A percentile compares a stretch with the other conserved stretches of the same genome.
phyloP scores from a whole-genome alignment of 2,113 vertebrate species.

The Paratilapia polleni region DNA sequence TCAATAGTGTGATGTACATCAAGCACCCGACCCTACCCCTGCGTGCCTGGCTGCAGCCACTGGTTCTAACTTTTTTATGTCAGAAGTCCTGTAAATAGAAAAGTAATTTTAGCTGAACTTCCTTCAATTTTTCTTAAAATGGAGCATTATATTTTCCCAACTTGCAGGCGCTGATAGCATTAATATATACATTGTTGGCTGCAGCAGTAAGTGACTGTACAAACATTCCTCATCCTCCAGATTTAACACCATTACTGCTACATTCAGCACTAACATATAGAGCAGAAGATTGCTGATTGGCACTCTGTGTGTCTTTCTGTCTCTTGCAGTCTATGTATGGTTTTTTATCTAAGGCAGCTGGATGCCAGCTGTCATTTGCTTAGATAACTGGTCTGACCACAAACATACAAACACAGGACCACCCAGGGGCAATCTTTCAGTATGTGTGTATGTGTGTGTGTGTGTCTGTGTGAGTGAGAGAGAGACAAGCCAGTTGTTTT shows the following conservation, averaged over 20 bases:
- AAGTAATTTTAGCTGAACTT: not conserved
- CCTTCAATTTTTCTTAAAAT: not conserved
- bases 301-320: not conserved
- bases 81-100: too few species aligned
- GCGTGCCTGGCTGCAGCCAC: not conserved
- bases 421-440: constrained; percentile 36
- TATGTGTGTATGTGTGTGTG: constrained; percentile 4
- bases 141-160: rapidly evolving
- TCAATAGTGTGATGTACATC: not conserved
- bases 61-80: not conserved
- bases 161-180: not conserved
- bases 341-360: constrained; percentile 53
- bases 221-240: not conserved
- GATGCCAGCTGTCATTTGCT: constrained; percentile 66
- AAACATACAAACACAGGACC: constrained; percentile 57
- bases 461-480: constrained; percentile 13
- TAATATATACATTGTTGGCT: not conserved
- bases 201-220: not conserved
- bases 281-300: not conserved
- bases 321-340: constrained; percentile 24
- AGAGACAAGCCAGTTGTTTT: constrained; percentile 61
- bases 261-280: not conserved
- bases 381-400: constrained; percentile 57
- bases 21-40: not conserved
- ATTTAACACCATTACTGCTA: not conserved